Conservation (phyloP, 2,797 vertebrate genomes). For the Centropyge bicolor region DNA sequence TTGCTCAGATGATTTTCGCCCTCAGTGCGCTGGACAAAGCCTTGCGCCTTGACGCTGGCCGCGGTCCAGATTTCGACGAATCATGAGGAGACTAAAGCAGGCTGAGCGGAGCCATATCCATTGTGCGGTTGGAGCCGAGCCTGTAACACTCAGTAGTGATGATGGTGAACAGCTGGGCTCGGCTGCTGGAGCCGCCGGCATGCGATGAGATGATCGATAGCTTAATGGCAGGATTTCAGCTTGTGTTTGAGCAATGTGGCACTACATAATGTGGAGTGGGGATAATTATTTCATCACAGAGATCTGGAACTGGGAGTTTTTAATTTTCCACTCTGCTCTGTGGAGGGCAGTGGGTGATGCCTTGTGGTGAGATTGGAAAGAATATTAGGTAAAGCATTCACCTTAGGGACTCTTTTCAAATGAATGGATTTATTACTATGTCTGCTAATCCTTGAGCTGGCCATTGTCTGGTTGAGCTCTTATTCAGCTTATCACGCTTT, state of each 20-base stretch:
- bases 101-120: slow-evolving; percentile 36
- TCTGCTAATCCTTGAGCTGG: neutral
- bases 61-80: slow-evolving; percentile 44
- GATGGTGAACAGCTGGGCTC: slow-evolving; percentile 70
- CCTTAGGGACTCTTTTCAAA: neutral
- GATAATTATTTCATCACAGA: slow-evolving; percentile 55
- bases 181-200: slow-evolving; percentile 23
- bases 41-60: slow-evolving; percentile 21
- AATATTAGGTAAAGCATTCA: neutral
- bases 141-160: slow-evolving; percentile 61
- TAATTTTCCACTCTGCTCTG: slow-evolving; percentile 17
- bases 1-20: slow-evolving; percentile 14
- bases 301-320: slow-evolving; percentile 18
- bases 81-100: slow-evolving; percentile 34
- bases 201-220: slow-evolving; percentile 64
- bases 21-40: slow-evolving; percentile 7
- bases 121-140: slow-evolving; percentile 60
- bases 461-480: neutral
- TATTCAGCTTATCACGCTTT: slow-evolving; percentile 1
- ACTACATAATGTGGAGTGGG: slow-evolving; percentile 24
- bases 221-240: slow-evolving; percentile 55
- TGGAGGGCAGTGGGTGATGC: slow-evolving; percentile 4
- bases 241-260: slow-evolving; percentile 39
- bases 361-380: neutral
- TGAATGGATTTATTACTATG: slow-evolving; percentile 15